Evolutionary conservation across 2,797 vertebrate species (phyloP), one percentile per base, ranked within the genome.

Genomic region (Falco biarmicus): DNA sequence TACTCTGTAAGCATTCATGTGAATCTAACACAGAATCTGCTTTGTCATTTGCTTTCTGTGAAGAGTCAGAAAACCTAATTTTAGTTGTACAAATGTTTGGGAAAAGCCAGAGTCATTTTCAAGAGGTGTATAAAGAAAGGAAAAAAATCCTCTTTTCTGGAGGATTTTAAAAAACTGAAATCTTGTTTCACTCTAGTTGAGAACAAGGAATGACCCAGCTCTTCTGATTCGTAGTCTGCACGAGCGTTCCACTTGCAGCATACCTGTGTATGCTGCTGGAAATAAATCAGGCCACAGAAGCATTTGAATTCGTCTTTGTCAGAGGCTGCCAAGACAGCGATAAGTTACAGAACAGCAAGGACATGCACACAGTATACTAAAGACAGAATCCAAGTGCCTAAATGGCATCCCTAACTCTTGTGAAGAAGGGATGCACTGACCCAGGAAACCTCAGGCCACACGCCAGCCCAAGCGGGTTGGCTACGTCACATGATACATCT

Each of bases 401-500:
- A 87, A 73, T 45, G 28, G 13, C 37, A 37, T 15, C 22, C 5
- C 37, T 66, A 51, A 21, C 11, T 80, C 31, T 39, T 31, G 28
- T 0, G 5, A 61, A 77, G 74, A 69, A 47, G 26, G 18, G 47
- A n/a, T 84, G 19, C 5, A 6, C 20, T 53, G 53, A 68, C 32
- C 29, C 61, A 31, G 34, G 50, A 84, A 90, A 94, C 54, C 41
- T 50, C 50, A 65, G 45, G 22, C 15, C 47, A 59, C 25, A 22
- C 12, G 31, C 7, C 24, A 70, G 15, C 37, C 13, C 1, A 18
- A 34, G 34, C 20, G 60, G 34, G 56, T 41, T 77, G 53, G 51
- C 29, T 37, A 8, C 0, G 1, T 21, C 78, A 57, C n/a, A 68
- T 0, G 5, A 47, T 15, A 28, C 3, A 7, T 11, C 8, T 3